Conservation (phyloP, 2,797 vertebrate species). For the Diplodus sargus region DNA sequence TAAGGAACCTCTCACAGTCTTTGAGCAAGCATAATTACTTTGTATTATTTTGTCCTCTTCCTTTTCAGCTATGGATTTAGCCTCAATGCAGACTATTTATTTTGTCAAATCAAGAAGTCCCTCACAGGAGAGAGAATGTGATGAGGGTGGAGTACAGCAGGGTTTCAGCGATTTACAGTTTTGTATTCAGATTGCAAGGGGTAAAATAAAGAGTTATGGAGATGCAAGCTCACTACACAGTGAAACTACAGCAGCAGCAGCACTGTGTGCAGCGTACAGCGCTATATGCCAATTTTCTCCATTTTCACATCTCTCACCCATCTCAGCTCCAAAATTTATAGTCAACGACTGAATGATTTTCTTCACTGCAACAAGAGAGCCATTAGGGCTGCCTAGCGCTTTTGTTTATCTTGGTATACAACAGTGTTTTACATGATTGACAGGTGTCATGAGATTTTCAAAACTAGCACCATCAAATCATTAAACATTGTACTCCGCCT, state of each 20-base stretch:
- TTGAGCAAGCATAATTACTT: slow-evolving; percentile 79
- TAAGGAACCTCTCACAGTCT: slow-evolving; percentile 78
- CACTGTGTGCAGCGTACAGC: slow-evolving; percentile 18
- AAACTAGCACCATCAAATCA: slow-evolving; percentile 36
- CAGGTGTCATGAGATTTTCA: slow-evolving; percentile 58
- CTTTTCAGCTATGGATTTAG: slow-evolving; percentile 56
- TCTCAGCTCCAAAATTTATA: slow-evolving; percentile 27
- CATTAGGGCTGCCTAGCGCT: slow-evolving; percentile 35
- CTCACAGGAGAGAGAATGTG: slow-evolving; percentile 48
- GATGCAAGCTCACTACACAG: slow-evolving; percentile 51
- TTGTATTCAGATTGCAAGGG: slow-evolving; percentile 60
- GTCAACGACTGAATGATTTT: slow-evolving; percentile 40
- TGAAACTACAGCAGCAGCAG: slow-evolving; percentile 24
- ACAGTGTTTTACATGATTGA: slow-evolving; percentile 57
- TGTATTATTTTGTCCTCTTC: slow-evolving; percentile 45
- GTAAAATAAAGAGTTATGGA: slow-evolving; percentile 32
- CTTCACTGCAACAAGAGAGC: slow-evolving; percentile 38
- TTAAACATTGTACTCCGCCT: slow-evolving; percentile 20
- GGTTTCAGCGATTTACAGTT: slow-evolving; percentile 65
- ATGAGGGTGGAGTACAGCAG: slow-evolving; percentile 60
- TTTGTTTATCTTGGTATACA: slow-evolving; percentile 43
- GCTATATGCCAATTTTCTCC: slow-evolving; percentile 20
- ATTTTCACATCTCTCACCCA: slow-evolving; percentile 21
- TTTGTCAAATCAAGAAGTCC: slow-evolving; percentile 56
- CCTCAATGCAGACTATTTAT: slow-evolving; percentile 63